Conservation (phyloP, 2,888 invertebrate species). For the Beris chalybata region DNA sequence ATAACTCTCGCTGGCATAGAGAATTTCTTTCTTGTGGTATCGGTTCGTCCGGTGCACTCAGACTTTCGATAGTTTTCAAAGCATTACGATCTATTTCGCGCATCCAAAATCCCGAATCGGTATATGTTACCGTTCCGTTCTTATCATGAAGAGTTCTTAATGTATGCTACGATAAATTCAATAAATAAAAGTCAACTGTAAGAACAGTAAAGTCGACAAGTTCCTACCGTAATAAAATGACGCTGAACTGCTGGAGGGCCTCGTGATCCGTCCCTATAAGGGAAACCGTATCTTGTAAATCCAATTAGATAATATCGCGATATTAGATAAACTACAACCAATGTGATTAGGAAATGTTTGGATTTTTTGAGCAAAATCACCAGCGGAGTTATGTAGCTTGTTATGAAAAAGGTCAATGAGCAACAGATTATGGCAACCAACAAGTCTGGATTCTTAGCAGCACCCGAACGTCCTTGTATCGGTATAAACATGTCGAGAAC, state of each 20-base stretch:
- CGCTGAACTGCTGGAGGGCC: conserved; percentile 56
- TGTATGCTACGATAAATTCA: conserved; percentile 43
- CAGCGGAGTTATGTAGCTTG: conserved; percentile 51
- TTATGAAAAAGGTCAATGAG: conserved; percentile 52
- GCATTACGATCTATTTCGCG: conserved; percentile 48
- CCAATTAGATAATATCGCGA: conserved; percentile 49
- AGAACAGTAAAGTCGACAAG: background rate
- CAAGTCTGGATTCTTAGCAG: conserved; percentile 57
- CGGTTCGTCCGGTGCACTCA: conserved; percentile 47
- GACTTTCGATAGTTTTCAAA: conserved; percentile 48
- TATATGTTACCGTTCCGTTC: conserved; percentile 46
- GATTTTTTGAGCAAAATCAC: conserved; percentile 47
- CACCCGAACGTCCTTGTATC: conserved; percentile 57
- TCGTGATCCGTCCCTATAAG: conserved; percentile 57
- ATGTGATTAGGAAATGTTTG: conserved; percentile 43
- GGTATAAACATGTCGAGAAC: conserved; percentile 52
- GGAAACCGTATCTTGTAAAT: conserved; percentile 58
- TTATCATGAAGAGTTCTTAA: conserved; percentile 47
- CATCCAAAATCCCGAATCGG: conserved; percentile 50
- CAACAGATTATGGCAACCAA: conserved; percentile 54
- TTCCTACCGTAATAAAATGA: conserved; percentile 57
- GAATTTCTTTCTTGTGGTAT: conserved; percentile 45
- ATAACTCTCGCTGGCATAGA: conserved; percentile 47
- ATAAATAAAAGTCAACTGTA: conserved; percentile 1
- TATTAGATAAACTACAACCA: conserved; percentile 45